Percentiles rank a stretch among this genome's conserved stretches.
These are phyloP conservation scores for Forpus xanthops DNA, from an alignment of 2,797 vertebrate species.

Conservation along the genomic window DNA sequence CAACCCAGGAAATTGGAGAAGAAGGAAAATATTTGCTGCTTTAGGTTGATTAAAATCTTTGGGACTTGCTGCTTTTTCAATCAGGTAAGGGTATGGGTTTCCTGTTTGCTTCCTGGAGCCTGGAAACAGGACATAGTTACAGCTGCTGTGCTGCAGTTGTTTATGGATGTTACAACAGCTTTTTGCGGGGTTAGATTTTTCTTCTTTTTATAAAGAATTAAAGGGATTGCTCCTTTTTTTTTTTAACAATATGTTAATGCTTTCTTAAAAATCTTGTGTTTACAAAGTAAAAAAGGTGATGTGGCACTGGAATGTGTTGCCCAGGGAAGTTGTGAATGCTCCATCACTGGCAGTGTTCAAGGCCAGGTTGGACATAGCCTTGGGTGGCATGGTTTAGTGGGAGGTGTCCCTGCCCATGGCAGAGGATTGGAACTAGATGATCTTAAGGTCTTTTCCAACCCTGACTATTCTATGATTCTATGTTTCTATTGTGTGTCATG, in stretches of 20 bases:
- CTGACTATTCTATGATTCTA: too few species aligned
- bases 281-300: neutral
- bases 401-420: too few species aligned
- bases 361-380: too few species aligned
- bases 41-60: neutral
- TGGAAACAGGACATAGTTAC: neutral
- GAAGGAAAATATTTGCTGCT: slow-evolving; percentile 4
- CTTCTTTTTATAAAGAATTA: neutral
- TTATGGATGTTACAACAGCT: neutral
- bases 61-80: slow-evolving; percentile 7
- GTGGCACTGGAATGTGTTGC: too few species aligned
- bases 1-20: slow-evolving; percentile 28
- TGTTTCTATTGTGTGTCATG: neutral
- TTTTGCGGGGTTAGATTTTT: neutral
- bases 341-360: too few species aligned
- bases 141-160: neutral
- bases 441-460: too few species aligned
- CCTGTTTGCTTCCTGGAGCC: neutral
- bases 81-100: slow-evolving; percentile 50
- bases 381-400: too few species aligned
- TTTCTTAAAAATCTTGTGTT: neutral
- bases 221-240: neutral
- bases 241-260: neutral
- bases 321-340: too few species aligned
- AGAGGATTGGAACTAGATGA: too few species aligned